phyloP scores from a whole-genome alignment of 2,797 vertebrate genomes.

The Dryobates pubescens region DNA sequence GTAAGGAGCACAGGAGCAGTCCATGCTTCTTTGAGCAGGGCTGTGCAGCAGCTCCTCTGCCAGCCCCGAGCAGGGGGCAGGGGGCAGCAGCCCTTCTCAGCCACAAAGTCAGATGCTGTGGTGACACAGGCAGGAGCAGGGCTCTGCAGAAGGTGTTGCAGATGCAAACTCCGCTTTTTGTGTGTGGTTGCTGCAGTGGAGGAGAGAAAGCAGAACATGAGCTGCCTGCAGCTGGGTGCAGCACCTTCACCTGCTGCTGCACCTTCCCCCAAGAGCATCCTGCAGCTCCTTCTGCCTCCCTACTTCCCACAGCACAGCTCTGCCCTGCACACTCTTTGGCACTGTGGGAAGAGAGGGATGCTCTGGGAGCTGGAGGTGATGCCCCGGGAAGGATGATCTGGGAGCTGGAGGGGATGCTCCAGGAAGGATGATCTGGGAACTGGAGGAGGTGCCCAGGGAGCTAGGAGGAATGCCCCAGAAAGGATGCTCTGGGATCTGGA shows the following conservation, averaged over 20 bases:
- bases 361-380: too few species aligned
- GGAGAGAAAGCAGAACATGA: accelerated
- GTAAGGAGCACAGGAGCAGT: neutral
- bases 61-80: neutral
- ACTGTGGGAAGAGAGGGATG: too few species aligned
- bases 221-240: neutral
- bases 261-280: neutral
- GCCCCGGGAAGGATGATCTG: accelerated
- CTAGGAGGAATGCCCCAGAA: too few species aligned
- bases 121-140: too few species aligned
- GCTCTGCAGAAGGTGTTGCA: neutral
- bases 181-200: accelerated
- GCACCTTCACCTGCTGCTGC: neutral
- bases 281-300: neutral
- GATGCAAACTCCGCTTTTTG: neutral
- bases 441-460: too few species aligned
- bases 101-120: too few species aligned
- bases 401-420: neutral
- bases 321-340: accelerated
- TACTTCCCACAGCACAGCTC: accelerated
- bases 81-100: too few species aligned
- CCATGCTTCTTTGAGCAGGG: neutral
- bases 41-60: neutral
- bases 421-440: too few species aligned
- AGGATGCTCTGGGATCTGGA: too few species aligned